These are phyloP conservation scores for Phaetusa simplex DNA, from an alignment of 2,113 vertebrate genomes.

Conservation along the genomic window DNA sequence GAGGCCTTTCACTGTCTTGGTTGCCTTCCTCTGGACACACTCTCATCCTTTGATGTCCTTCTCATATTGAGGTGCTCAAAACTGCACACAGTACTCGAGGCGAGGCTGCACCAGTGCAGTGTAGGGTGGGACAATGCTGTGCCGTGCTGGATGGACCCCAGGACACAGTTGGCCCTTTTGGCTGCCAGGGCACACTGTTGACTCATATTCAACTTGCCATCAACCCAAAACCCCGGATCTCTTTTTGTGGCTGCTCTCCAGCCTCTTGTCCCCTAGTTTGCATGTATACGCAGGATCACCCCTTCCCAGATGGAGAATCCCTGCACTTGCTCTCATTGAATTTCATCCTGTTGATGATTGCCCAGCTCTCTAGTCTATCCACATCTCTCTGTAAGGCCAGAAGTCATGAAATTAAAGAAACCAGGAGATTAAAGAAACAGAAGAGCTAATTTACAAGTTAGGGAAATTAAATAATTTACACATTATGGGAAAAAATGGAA, in stretches of 20 bases:
- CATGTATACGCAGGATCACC: background rate
- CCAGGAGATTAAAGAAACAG: background rate
- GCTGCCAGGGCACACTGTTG: background rate
- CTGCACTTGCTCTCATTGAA: background rate
- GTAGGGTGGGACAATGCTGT: background rate
- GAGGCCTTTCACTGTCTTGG: too few relatives aligned
- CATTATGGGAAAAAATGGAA: background rate
- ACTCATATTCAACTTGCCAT: background rate
- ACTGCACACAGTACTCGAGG: background rate
- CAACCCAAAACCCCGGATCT: background rate
- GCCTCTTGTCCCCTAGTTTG: accelerated
- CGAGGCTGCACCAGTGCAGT: too few relatives aligned
- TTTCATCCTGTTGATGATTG: background rate
- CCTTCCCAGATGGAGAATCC: background rate
- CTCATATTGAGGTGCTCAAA: too few relatives aligned
- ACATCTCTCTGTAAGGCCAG: background rate
- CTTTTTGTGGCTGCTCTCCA: background rate
- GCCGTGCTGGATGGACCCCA: background rate
- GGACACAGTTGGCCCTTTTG: background rate
- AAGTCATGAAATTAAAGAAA: too few relatives aligned
- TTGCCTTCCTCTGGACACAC: background rate
- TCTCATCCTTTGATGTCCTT: too few relatives aligned
- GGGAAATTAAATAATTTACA: background rate
- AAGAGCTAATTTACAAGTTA: background rate
- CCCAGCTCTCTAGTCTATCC: background rate